A percentile compares a stretch with the other conserved stretches of the same genome.
Conservation (phyloP, 2,797 vertebrate genomes). For the Phalanger gymnotis region DNA sequence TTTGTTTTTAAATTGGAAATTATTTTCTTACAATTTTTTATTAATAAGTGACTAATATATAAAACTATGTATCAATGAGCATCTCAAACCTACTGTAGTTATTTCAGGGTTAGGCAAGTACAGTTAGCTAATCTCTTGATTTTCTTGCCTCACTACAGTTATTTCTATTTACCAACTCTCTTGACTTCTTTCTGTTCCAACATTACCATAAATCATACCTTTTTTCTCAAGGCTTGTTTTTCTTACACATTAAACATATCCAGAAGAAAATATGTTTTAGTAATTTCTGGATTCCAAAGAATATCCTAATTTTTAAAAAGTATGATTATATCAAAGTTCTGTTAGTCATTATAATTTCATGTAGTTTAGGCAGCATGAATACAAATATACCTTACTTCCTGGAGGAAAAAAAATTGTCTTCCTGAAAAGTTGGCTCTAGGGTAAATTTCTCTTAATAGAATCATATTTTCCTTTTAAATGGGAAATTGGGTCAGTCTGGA, state of each 20-base stretch:
- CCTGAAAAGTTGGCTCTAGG: neutral
- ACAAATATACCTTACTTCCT: neutral
- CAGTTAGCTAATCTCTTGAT: neutral
- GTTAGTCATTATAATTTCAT: neutral
- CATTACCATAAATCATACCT: neutral
- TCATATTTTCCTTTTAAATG: neutral
- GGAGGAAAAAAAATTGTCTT: neutral
- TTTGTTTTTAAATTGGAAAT: neutral
- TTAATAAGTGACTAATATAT: neutral
- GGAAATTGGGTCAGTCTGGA: conserved; percentile 3
- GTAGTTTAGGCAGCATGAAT: neutral
- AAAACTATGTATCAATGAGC: neutral
- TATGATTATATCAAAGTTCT: neutral
- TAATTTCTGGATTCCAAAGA: neutral
- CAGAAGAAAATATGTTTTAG: conserved; percentile 2
- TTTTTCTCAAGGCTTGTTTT: neutral
- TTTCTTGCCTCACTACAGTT: neutral
- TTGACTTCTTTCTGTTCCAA: neutral
- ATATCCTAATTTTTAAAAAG: neutral
- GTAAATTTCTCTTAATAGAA: neutral
- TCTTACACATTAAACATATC: neutral
- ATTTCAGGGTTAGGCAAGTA: neutral
- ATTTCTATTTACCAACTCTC: neutral
- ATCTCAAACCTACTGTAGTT: neutral
- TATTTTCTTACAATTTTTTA: neutral